phyloP scores from a whole-genome alignment of 2,113 vertebrate species.

The Pseudolaguvia tuberculata region DNA sequence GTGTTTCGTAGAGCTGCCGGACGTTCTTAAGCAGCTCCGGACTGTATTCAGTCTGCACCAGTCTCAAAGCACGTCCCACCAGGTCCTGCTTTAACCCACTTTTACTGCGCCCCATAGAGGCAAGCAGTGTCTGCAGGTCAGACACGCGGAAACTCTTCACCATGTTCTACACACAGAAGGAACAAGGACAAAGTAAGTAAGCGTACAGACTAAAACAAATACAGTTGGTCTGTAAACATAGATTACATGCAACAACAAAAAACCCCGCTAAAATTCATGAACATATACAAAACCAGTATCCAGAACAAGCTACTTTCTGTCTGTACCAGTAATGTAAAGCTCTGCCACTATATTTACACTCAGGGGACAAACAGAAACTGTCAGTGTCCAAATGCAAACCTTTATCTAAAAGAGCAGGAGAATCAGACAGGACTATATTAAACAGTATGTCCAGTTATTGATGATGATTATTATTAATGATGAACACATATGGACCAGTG shows the following conservation, averaged over 20 bases:
- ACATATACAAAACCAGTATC: not conserved
- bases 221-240: not conserved
- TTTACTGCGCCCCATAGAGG: slow-evolving; percentile 97
- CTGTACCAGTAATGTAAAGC: not conserved
- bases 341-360: not conserved
- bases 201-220: not conserved
- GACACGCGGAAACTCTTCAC: slow-evolving; percentile 99
- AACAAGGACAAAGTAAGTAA: not conserved
- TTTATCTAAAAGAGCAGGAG: no score
- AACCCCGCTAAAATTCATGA: no score
- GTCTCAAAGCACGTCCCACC: slow-evolving; percentile 87
- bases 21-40: slow-evolving; percentile 96
- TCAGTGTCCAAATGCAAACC: not conserved
- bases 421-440: no score
- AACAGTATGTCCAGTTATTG: not conserved
- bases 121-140: slow-evolving; percentile 96
- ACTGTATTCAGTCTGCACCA: slow-evolving; percentile 96
- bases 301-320: not conserved
- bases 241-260: not conserved
- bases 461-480: not conserved
- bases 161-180: slow-evolving; percentile 80
- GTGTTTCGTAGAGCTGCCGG: slow-evolving; percentile 92
- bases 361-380: not conserved
- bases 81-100: slow-evolving; percentile 97
- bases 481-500: not conserved